phyloP scores from a whole-genome alignment of 2,888 invertebrate species.

The Erebia ligea region DNA sequence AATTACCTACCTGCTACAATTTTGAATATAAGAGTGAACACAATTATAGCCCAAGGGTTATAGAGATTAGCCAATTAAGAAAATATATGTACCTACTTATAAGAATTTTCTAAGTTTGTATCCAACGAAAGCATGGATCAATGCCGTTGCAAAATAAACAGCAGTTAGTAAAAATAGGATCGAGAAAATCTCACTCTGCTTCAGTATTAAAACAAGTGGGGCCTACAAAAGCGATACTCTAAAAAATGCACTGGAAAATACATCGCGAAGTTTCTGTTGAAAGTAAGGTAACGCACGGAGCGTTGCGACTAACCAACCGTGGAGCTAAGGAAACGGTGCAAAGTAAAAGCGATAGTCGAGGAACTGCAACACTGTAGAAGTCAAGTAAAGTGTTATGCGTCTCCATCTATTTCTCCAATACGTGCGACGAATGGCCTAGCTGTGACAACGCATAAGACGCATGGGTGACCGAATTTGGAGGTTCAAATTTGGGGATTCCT shows the following conservation, averaged over 20 bases:
- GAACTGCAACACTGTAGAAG: neutral
- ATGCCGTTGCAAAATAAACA: slow-evolving; percentile 34
- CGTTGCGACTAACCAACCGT: slow-evolving; percentile 80
- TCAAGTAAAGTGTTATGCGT: neutral
- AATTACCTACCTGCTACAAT: neutral
- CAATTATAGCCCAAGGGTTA: too few species aligned
- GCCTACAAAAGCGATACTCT: slow-evolving; percentile 80
- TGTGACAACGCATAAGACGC: neutral
- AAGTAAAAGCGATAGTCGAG: slow-evolving; percentile 41
- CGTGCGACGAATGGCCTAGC: neutral
- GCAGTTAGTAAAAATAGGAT: slow-evolving; percentile 47
- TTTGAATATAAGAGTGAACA: too few species aligned
- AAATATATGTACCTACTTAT: neutral
- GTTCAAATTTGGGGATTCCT: too few species aligned
- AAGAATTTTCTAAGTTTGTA: neutral
- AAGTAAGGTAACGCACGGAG: slow-evolving; percentile 80
- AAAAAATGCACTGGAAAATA: slow-evolving; percentile 81
- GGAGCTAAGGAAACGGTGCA: slow-evolving; percentile 63
- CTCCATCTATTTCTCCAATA: neutral
- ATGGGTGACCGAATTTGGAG: too few species aligned
- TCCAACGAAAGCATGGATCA: neutral
- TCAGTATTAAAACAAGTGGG: slow-evolving; percentile 73
- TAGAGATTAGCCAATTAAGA: too few species aligned
- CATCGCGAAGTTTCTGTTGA: slow-evolving; percentile 78
- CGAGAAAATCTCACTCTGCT: slow-evolving; percentile 65